These are phyloP conservation scores for Limnothrissa miodon DNA, from an alignment of 2,113 vertebrate species.

Conservation along the genomic window DNA sequence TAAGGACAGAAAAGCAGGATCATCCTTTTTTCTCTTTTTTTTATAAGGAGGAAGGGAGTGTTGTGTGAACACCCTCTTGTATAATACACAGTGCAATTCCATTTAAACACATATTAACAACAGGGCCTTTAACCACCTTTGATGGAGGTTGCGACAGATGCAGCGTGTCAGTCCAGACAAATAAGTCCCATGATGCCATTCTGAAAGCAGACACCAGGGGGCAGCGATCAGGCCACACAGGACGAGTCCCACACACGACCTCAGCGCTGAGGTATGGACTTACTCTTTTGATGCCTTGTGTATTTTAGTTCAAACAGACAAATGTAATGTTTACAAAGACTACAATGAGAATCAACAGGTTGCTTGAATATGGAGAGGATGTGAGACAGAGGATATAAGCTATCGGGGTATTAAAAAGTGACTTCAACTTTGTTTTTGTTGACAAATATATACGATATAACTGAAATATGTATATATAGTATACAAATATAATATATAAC, in stretches of 20 bases:
- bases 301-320: neutral
- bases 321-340: neutral
- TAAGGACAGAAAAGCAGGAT: neutral
- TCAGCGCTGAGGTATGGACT: neutral
- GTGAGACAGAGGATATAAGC: neutral
- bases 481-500: neutral
- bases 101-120: neutral
- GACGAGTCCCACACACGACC: neutral
- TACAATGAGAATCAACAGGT: neutral
- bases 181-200: neutral
- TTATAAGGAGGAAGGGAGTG: neutral
- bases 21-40: neutral
- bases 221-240: neutral
- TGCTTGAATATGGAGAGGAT: neutral
- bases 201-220: neutral
- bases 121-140: neutral
- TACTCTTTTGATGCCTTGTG: conserved; percentile 39
- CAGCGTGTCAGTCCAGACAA: neutral
- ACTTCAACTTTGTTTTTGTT: neutral
- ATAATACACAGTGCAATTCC: neutral
- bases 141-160: neutral
- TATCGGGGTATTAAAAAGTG: neutral
- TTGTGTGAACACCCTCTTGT: neutral
- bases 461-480: neutral
- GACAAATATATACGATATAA: neutral